Evolutionary conservation across 2,888 invertebrate genomes (phyloP), one percentile per base, ranked within the genome.

Genomic region (Parnassius smintheus): DNA sequence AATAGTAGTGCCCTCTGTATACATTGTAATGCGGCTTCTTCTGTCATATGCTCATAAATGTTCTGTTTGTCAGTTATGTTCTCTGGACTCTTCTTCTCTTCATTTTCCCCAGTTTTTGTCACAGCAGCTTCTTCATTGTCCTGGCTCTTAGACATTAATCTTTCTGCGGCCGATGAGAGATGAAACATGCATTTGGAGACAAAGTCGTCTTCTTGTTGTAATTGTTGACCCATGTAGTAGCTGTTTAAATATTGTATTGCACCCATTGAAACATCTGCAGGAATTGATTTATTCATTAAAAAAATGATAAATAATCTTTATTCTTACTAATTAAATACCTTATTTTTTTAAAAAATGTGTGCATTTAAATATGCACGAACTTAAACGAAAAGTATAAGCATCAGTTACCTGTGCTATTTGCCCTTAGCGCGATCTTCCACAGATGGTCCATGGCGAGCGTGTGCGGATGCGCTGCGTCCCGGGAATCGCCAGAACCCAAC

Each of bases 241-340:
- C 96, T 96, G 83, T 98, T 98, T 62, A 98, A 93, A 81, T 98
- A 98, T 80, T 98, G 97, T 72, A 98, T 98, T 1, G 98, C 98
- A 2, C 98, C 96, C 94, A 98, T 95, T 69, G 98, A 98, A 2
- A 98, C 98, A 79, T 98, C 98, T 86, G 74, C 1, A 75, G 49
- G 10, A 2, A 41, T 9, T n/a, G 48, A 61, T 51, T 42, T 49
- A 49, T 13, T 35, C 35, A 35, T 35, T 35, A 35, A 7, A 35
- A 35, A 35, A 35, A 35, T 35, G 4, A 4, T 35, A 35, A 35
- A 35, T 35, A 4, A 35, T 35, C 7, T 4, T 35, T 35, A 35
- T 35, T 35, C 7, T 35, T 18, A 18, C 18, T 18, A 18, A 18
- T 18, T 18, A 18, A 35, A 35, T 35, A 35, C 35, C 7, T 35